Evolutionary conservation across 2,888 invertebrate genomes (phyloP).

Genomic region (Drosophila robusta): DNA sequence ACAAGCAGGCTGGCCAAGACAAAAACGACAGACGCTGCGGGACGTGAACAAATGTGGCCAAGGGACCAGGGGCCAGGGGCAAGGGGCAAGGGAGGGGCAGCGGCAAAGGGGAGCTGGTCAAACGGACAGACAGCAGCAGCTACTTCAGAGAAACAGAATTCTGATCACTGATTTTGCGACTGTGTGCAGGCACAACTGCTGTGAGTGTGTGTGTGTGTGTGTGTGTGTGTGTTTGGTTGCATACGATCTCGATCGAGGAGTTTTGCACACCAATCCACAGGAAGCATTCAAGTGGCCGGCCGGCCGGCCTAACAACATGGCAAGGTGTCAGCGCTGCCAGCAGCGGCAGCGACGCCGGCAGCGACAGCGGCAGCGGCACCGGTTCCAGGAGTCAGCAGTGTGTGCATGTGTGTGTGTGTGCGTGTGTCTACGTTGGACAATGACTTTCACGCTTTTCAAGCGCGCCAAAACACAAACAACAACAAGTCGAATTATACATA

Average conservation of each 20-base stretch:
- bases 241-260: slow-evolving; percentile 51
- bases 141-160: slow-evolving; percentile 70
- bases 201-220: slow-evolving; percentile 17
- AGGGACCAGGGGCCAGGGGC: too few species aligned
- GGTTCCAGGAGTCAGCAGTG: slow-evolving; percentile 22
- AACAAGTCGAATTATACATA: slow-evolving; percentile 36
- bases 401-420: slow-evolving; percentile 32
- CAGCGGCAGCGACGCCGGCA: slow-evolving; percentile 16
- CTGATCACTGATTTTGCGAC: slow-evolving; percentile 69
- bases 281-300: slow-evolving; percentile 55
- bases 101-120: slow-evolving; percentile 9
- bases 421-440: slow-evolving; percentile 62
- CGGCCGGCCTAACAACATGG: slow-evolving; percentile 37
- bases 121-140: slow-evolving; percentile 55
- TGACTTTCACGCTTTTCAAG: slow-evolving; percentile 80
- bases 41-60: slow-evolving; percentile 13
- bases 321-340: slow-evolving; percentile 40
- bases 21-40: slow-evolving; percentile 35
- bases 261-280: slow-evolving; percentile 56
- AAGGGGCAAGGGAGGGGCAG: neutral
- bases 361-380: slow-evolving; percentile 33
- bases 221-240: slow-evolving; percentile 4
- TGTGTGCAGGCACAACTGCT: slow-evolving; percentile 38
- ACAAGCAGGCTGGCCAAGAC: slow-evolving; percentile 67
- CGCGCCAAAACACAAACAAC: slow-evolving; percentile 73